A percentile compares a stretch with the other conserved stretches of the same genome.
phyloP scores from a whole-genome alignment of 2,113 vertebrate species.

The Hydrochoerus hydrochaeris region DNA sequence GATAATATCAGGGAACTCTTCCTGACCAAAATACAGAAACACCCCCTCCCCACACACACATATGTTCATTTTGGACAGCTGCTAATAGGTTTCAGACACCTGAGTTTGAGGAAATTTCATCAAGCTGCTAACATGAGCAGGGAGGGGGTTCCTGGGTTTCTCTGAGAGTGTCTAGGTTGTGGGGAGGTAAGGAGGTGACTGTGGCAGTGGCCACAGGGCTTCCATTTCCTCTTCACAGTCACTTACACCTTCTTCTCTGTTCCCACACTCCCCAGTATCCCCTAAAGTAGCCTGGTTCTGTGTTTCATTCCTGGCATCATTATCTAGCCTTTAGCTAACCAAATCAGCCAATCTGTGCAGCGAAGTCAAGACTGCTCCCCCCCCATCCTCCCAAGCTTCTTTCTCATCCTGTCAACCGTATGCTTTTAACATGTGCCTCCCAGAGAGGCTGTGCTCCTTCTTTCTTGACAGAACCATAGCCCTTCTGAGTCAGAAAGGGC shows the following conservation, averaged over 20 bases:
- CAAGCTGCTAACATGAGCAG: slow-evolving; percentile 30
- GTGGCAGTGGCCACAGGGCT: neutral
- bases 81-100: slow-evolving; percentile 21
- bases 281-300: neutral
- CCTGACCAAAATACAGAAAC: neutral
- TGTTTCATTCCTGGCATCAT: neutral
- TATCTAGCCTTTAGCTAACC: neutral
- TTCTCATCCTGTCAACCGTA: neutral
- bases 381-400: neutral
- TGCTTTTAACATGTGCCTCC: neutral
- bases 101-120: neutral
- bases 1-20: slow-evolving; percentile 37
- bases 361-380: neutral
- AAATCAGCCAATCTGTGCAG: neutral
- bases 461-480: neutral
- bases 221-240: neutral
- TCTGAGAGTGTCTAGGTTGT: slow-evolving; percentile 53
- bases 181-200: slow-evolving; percentile 59
- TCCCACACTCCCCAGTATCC: neutral
- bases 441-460: neutral
- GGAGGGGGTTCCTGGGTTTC: slow-evolving; percentile 37
- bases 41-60: no score
- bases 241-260: neutral
- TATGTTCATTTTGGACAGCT: neutral
- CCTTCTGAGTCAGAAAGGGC: neutral